Conservation (phyloP, 1,140 invertebrate species). For the Cyclina sinensis region DNA sequence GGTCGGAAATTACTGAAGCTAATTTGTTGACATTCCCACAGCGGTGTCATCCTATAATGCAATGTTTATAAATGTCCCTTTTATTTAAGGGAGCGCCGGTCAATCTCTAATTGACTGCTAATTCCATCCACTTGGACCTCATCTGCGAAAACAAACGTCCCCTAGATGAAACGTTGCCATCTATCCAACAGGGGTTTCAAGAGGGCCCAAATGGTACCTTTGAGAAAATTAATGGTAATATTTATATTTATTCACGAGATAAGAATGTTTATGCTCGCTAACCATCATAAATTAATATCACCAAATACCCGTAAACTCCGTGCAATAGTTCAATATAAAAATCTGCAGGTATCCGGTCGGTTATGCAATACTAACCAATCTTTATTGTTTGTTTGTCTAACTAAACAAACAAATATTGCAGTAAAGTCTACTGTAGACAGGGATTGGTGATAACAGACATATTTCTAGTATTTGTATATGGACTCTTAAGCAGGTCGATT, state of each 20-base stretch:
- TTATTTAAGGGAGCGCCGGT: neutral
- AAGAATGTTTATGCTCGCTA: neutral
- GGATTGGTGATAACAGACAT: too few relatives aligned
- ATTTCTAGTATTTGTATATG: too few relatives aligned
- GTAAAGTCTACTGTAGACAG: too few relatives aligned
- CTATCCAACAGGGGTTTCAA: neutral
- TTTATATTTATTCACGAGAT: neutral
- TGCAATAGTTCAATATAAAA: neutral
- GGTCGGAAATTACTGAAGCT: conserved; percentile 15
- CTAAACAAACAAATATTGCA: neutral
- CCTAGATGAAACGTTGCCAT: neutral
- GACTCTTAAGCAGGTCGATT: too few relatives aligned
- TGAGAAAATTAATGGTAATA: neutral
- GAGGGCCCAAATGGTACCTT: neutral
- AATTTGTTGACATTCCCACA: conserved; percentile 26
- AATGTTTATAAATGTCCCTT: conserved; percentile 1
- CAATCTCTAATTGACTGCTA: conserved; percentile 20
- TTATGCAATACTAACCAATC: neutral
- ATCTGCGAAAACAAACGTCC: conserved; percentile 10
- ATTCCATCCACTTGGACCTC: neutral
- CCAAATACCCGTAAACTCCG: neutral
- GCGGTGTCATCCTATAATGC: neutral
- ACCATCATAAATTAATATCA: neutral
- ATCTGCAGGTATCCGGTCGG: neutral
- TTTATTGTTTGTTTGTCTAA: neutral